A percentile compares a stretch with the other conserved stretches of the same genome.
phyloP scores from a whole-genome alignment of 1,140 invertebrate species.

The Caenorhabditis brenneri region DNA sequence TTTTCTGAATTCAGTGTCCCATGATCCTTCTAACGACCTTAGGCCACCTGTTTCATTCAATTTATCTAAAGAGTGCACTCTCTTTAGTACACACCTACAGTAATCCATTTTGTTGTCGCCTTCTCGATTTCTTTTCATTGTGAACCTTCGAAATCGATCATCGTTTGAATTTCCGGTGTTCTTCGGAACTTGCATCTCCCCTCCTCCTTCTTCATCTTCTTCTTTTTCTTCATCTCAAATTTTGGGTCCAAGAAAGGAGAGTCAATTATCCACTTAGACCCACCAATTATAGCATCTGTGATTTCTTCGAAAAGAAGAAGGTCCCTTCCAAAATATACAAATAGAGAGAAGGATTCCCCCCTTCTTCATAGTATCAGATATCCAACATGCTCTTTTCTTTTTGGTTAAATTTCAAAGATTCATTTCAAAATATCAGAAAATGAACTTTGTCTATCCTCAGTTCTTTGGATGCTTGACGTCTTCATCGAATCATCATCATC shows the following conservation, averaged over 20 bases:
- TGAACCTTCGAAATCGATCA: background rate
- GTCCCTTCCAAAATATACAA: slow-evolving; percentile 12
- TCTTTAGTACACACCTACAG: too few relatives aligned
- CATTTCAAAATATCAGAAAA: too few relatives aligned
- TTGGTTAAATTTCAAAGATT: too few relatives aligned
- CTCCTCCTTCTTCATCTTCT: background rate
- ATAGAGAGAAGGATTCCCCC: background rate
- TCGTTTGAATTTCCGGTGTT: background rate
- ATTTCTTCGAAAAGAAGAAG: background rate
- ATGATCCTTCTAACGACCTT: background rate
- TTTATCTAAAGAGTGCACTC: too few relatives aligned
- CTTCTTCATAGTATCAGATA: slow-evolving; percentile 25
- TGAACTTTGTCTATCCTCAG: too few relatives aligned
- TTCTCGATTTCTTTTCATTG: background rate
- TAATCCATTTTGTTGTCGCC: too few relatives aligned
- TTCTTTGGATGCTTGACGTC: background rate
- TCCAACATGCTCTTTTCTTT: background rate
- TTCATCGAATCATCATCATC: too few relatives aligned
- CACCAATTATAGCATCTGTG: slow-evolving; percentile 39
- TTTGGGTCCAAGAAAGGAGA: background rate
- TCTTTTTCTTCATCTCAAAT: slow-evolving; percentile 40
- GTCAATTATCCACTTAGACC: slow-evolving; percentile 26
- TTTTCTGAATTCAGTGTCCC: too few relatives aligned
- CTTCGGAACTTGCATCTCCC: slow-evolving; percentile 15
- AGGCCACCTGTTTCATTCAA: background rate